These are phyloP conservation scores for Siniperca knerii DNA, from an alignment of 2,113 vertebrate species.

Conservation along the genomic window DNA sequence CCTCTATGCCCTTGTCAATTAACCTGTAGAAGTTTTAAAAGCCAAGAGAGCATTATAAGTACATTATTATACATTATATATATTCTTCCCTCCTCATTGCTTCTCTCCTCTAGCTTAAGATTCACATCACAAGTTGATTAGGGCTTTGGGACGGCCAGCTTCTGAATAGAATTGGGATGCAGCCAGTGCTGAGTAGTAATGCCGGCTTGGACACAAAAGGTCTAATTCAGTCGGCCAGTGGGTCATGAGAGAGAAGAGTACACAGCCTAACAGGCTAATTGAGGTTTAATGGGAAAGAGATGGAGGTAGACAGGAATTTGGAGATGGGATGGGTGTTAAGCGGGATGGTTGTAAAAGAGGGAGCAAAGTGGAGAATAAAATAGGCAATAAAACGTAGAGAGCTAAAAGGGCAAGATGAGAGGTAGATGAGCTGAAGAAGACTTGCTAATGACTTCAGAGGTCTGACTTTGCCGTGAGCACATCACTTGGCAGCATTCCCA, in stretches of 20 bases:
- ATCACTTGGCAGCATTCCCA: constrained; percentile 54
- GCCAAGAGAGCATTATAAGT: background rate
- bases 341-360: constrained; percentile 25
- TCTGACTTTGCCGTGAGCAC: constrained; percentile 33
- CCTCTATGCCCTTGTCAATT: background rate
- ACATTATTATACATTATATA: constrained; percentile 5
- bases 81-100: constrained; percentile 19
- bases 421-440: constrained; percentile 38
- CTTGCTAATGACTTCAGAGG: constrained; percentile 49
- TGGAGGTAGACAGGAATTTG: constrained; percentile 26
- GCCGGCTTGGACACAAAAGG: constrained; percentile 59
- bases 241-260: constrained; percentile 53
- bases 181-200: constrained; percentile 49
- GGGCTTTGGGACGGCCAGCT: constrained; percentile 32
- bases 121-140: constrained; percentile 56
- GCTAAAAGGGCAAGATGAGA: constrained; percentile 39
- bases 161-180: constrained; percentile 45
- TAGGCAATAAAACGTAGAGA: constrained; percentile 43
- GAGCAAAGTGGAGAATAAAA: constrained; percentile 40
- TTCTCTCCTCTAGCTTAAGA: constrained; percentile 38
- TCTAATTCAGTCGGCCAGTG: constrained; percentile 53
- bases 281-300: constrained; percentile 62
- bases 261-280: constrained; percentile 66
- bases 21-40: constrained; percentile 21
- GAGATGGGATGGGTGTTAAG: constrained; percentile 21